These are phyloP conservation scores for Aleadryas rufinucha DNA, from an alignment of 2,113 vertebrate species.

Conservation along the genomic window DNA sequence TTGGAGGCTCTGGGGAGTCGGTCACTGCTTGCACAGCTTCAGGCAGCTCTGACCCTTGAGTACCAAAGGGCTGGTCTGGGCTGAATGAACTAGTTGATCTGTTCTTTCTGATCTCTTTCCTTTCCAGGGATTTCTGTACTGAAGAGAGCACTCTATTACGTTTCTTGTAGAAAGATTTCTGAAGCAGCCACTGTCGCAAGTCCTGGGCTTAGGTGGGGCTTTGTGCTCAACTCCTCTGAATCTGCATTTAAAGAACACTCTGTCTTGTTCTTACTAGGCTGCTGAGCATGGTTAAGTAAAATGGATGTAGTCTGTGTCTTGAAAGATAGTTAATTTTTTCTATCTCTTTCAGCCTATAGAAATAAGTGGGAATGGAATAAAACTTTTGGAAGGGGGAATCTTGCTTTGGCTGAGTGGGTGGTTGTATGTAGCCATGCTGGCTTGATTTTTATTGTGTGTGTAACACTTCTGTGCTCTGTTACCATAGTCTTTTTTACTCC, in stretches of 20 bases:
- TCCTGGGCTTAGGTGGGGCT: neutral
- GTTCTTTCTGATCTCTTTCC: neutral
- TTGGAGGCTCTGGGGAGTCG: neutral
- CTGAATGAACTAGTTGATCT: neutral
- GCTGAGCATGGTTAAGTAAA: neutral
- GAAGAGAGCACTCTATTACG: neutral
- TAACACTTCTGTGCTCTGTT: neutral
- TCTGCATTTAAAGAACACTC: rapidly evolving
- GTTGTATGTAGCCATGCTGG: neutral
- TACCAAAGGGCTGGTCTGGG: neutral
- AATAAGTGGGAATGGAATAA: neutral
- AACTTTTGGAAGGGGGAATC: neutral
- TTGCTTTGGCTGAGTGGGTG: neutral
- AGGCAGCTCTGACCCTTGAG: neutral
- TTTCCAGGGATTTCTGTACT: neutral
- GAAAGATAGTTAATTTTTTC: neutral
- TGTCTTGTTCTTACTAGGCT: neutral
- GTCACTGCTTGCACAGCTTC: neutral
- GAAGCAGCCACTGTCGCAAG: neutral
- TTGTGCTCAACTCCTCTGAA: neutral
- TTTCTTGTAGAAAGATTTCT: neutral
- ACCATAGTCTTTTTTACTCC: neutral
- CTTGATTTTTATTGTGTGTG: neutral
- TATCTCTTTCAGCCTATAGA: rapidly evolving
- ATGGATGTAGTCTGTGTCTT: neutral